Evolutionary conservation across 2,113 vertebrate species (phyloP).

Genomic region (Microcebus ravelobensis): DNA sequence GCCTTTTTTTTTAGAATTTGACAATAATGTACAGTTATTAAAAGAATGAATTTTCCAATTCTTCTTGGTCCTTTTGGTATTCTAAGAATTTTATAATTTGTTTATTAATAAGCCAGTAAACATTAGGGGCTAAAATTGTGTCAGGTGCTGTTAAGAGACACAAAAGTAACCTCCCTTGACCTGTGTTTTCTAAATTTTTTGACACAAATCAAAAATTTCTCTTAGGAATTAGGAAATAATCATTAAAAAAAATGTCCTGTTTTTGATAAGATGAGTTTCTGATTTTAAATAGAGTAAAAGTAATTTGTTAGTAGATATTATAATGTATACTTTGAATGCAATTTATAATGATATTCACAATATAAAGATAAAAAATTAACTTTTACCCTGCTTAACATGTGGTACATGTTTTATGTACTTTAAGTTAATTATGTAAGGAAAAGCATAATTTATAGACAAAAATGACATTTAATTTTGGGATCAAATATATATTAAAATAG

Average conservation of each 20-base stretch:
- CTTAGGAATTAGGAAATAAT: constrained; percentile 36
- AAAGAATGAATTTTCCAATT: constrained; percentile 41
- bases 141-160: neutral
- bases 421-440: constrained; percentile 34
- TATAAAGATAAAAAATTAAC: constrained; percentile 39
- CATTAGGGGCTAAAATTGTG: neutral
- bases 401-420: constrained; percentile 29
- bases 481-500: constrained; percentile 23
- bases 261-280: constrained; percentile 40
- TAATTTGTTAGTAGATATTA: constrained; percentile 6
- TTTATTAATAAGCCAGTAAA: neutral
- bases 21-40: neutral
- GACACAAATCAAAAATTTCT: neutral
- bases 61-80: neutral
- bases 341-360: constrained; percentile 2
- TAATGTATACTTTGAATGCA: constrained; percentile 27
- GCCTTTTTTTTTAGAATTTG: constrained; percentile 33
- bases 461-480: constrained; percentile 12
- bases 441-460: neutral
- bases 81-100: constrained; percentile 45
- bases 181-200: neutral
- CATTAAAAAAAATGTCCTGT: neutral
- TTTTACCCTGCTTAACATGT: neutral
- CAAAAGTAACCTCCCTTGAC: neutral
- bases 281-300: constrained; percentile 40